Conservation (phyloP, 2,888 invertebrate species). For the Oxytorus armatus region DNA sequence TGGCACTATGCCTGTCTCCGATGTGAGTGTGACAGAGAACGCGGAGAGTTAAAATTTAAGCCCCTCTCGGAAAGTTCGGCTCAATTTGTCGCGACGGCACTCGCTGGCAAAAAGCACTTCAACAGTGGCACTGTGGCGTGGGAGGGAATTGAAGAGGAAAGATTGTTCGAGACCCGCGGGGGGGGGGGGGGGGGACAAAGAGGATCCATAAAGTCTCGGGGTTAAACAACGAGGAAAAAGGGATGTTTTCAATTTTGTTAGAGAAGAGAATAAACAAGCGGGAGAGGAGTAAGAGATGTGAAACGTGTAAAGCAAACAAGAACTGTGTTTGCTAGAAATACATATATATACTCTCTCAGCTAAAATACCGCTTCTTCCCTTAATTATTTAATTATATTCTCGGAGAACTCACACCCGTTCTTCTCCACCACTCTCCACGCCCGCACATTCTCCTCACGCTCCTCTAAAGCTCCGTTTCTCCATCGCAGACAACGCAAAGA, state of each 20-base stretch:
- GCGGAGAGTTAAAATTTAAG: conserved; percentile 49
- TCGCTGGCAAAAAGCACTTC: conserved; percentile 35
- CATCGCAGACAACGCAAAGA: background rate
- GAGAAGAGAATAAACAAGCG: conserved; percentile 23
- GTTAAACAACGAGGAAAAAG: conserved; percentile 50
- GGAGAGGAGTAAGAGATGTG: conserved; percentile 15
- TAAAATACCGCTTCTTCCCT: conserved; percentile 11
- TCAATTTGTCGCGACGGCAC: conserved; percentile 46
- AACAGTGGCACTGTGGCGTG: conserved; percentile 13
- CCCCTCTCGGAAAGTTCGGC: conserved; percentile 46
- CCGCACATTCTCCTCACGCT: background rate
- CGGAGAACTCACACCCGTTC: conserved; percentile 5
- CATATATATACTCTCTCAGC: background rate
- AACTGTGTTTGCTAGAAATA: conserved; percentile 25
- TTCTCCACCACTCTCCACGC: background rate
- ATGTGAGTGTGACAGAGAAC: background rate
- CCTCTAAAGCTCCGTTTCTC: background rate
- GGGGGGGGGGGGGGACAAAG: conserved; percentile 14
- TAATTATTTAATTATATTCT: conserved; percentile 55
- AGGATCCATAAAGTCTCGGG: conserved; percentile 38
- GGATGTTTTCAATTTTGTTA: conserved; percentile 54
- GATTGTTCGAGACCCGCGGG: background rate
- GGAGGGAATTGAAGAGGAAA: conserved; percentile 1
- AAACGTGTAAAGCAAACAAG: conserved; percentile 55
- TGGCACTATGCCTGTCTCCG: conserved; percentile 16